phyloP scores from a whole-genome alignment of 2,888 invertebrate genomes.

The Cheilosia vulpina region DNA sequence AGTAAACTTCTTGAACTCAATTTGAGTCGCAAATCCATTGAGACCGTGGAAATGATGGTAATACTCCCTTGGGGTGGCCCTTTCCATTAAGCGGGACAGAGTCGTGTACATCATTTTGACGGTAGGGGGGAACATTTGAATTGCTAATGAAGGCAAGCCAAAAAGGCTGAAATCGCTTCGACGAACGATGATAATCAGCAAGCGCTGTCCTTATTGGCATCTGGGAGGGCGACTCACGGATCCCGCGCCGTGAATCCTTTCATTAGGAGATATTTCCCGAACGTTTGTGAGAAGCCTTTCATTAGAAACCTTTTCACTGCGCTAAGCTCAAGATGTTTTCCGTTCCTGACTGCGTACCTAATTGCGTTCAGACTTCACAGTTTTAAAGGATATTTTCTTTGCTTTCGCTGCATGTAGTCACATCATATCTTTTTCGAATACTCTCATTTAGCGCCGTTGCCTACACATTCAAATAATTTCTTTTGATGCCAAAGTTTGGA shows the following conservation, averaged over 20 bases:
- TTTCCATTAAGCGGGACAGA: background rate
- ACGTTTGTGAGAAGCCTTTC: conserved; percentile 33
- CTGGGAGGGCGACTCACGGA: conserved; percentile 20
- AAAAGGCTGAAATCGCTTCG: conserved; percentile 45
- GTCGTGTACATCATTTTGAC: conserved; percentile 59
- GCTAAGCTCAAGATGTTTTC: conserved; percentile 23
- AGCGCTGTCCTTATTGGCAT: conserved; percentile 44
- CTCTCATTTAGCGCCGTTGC: background rate
- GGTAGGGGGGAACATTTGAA: conserved; percentile 56
- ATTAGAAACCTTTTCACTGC: conserved; percentile 52
- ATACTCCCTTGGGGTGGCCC: background rate
- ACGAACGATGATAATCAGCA: conserved; percentile 57
- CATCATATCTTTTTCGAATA: background rate
- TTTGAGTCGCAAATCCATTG: conserved; percentile 55
- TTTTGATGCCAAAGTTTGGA: conserved; percentile 62
- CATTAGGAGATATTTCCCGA: background rate
- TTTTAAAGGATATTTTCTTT: background rate
- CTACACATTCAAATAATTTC: conserved; percentile 29
- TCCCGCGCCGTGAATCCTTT: conserved; percentile 54
- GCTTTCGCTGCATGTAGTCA: background rate
- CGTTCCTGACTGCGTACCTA: conserved; percentile 30
- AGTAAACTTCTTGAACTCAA: conserved; percentile 59
- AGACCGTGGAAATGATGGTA: conserved; percentile 7
- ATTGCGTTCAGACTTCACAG: conserved; percentile 40
- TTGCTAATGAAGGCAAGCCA: conserved; percentile 66